Base-by-base conservation (phyloP, 2,113 vertebrate genomes). In the Lynx canadensis region DNA sequence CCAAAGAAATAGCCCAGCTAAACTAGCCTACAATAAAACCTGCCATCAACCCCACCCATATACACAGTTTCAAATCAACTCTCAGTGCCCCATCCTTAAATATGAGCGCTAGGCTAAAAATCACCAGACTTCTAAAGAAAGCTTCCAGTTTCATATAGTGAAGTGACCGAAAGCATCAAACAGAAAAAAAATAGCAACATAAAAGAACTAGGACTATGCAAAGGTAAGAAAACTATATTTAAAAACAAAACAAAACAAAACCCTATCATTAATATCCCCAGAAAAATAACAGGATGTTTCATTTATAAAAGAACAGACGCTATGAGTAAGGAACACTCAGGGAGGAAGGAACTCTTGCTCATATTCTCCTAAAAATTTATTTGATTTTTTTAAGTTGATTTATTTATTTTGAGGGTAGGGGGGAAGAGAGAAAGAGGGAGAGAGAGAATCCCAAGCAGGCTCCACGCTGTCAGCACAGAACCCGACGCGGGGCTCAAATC, bases 291-390 rank as follows among this genome's bases (percentile, higher is more conserved):
- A 82, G 15, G 27, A 57, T 48, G 96, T 55, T 74, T 86, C 41
- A 45, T 23, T 91, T 19, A 83, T 31, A 57, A 97, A 93, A 50
- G 10, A 94, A 94, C 13, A 89, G 21, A 41, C 66, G 27, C 52
- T 95, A 89, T 31, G 11, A 78, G 92, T 91, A 92, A 83, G 23
- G 25, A 74, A 97, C 36, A 85, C 23, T 82, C 79, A 18, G 21
- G 48, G 2, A 41, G 3, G 7, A 79, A 52, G 81, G 16, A 66
- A 52, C 38, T 16, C 38, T 78, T 85, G 69, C 41, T 93, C 68
- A 79, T 68, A 94, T n/a, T 96, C 55, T 95, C 50, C 41, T 31
- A 82, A 92, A 0, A 96, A 66, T 12, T 96, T 90, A 84, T 48
- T 19, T 97, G 21, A 97, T 50, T 63, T 94, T 38, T 74, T 57